Conservation (phyloP, 2,113 vertebrate genomes). For the Notechis scutatus region DNA sequence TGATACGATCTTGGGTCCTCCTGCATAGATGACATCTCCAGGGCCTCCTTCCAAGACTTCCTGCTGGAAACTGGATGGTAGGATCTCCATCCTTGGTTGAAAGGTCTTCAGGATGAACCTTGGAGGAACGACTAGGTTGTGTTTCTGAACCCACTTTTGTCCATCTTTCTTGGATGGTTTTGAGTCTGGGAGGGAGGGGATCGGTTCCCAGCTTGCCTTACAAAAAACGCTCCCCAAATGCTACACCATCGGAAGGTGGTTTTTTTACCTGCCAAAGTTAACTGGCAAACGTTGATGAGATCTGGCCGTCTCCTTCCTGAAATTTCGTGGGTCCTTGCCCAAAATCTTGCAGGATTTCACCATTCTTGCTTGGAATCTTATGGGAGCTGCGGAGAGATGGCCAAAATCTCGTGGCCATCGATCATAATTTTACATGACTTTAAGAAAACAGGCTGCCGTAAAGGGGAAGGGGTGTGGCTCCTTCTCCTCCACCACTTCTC, state of each 20-base stretch:
- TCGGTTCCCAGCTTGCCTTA: background rate
- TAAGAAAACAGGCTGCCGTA: background rate
- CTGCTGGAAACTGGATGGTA: background rate
- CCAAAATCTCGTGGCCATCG: background rate
- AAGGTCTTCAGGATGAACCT: background rate
- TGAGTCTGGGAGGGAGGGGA: background rate
- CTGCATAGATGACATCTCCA: background rate
- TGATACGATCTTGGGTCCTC: background rate
- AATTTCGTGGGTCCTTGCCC: background rate
- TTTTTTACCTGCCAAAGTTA: background rate
- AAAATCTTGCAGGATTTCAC: background rate
- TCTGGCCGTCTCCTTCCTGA: background rate
- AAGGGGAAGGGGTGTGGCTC: background rate
- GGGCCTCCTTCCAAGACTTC: background rate
- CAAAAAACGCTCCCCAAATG: background rate
- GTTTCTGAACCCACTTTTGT: background rate
- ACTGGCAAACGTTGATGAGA: background rate
- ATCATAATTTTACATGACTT: background rate
- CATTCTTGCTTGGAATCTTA: background rate
- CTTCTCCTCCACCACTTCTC: background rate
- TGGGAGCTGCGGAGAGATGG: background rate
- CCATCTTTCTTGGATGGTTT: background rate
- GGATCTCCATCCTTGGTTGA: background rate
- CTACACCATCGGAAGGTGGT: background rate
- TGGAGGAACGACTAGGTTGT: background rate